Conservation (phyloP, 2,113 vertebrate genomes). For the Eulacestoma nigropectus region DNA sequence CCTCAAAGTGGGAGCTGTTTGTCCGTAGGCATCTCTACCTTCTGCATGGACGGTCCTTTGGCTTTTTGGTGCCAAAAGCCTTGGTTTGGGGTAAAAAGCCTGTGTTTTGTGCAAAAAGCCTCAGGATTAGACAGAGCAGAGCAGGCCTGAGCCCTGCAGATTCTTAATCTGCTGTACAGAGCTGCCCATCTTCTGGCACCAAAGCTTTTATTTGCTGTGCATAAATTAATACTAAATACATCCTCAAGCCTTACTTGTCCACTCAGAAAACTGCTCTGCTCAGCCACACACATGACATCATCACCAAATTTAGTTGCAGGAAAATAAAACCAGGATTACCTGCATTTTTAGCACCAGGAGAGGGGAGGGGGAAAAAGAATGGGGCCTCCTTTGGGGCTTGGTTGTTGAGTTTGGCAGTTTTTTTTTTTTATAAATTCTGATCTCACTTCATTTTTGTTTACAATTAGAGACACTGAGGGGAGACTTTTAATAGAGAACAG, state of each 20-base stretch:
- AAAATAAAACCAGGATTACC: slow-evolving; percentile 29
- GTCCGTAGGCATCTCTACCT: neutral
- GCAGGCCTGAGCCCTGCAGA: neutral
- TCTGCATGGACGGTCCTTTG: accelerated
- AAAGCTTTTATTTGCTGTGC: neutral
- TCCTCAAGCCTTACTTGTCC: neutral
- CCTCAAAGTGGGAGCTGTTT: neutral
- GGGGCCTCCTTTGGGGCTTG: neutral
- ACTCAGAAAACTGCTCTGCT: slow-evolving; percentile 2
- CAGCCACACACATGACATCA: slow-evolving; percentile 26
- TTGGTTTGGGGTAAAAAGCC: neutral
- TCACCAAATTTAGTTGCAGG: neutral
- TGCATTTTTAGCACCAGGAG: slow-evolving; percentile 14
- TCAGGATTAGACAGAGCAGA: neutral
- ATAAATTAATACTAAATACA: slow-evolving; percentile 21
- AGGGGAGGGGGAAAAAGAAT: neutral
- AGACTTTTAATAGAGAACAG: neutral
- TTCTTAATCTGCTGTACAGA: neutral
- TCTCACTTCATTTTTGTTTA: slow-evolving; percentile 29
- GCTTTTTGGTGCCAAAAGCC: neutral
- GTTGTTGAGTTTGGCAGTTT: neutral
- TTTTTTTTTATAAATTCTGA: neutral
- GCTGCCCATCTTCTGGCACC: neutral
- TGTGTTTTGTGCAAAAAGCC: neutral
- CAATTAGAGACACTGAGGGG: neutral